Evolutionary conservation across 2,888 invertebrate species (phyloP).

Genomic region (Megamerina dolium): DNA sequence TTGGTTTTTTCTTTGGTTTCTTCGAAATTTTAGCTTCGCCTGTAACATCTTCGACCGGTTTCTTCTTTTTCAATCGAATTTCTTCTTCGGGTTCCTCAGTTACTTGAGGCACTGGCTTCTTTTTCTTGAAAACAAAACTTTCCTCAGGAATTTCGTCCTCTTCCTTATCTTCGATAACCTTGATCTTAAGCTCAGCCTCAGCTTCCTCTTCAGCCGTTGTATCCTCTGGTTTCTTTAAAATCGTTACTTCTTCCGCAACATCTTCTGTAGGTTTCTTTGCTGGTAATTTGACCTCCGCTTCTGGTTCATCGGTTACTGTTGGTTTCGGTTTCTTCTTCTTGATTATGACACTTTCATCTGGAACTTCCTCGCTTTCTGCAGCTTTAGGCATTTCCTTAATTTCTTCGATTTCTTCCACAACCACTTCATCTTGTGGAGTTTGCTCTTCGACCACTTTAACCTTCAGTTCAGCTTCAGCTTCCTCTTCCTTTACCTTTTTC

Average conservation of each 20-base stretch:
- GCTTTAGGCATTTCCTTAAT: conserved; percentile 19
- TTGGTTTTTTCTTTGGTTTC: conserved; percentile 42
- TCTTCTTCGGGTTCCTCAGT: conserved; percentile 43
- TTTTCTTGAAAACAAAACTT: conserved; percentile 44
- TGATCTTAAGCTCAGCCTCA: conserved; percentile 37
- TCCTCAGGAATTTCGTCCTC: conserved; percentile 44
- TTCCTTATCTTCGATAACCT: conserved; percentile 27
- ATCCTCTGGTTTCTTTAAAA: conserved; percentile 32
- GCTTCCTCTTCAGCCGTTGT: conserved; percentile 33
- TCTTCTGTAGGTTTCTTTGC: conserved; percentile 21
- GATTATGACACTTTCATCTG: conserved; percentile 36
- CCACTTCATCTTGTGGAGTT: conserved; percentile 18
- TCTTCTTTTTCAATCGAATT: conserved; percentile 35
- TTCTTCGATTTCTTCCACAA: conserved; percentile 33
- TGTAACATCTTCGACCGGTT: conserved; percentile 23
- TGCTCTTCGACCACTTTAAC: conserved; percentile 22
- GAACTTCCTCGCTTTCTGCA: conserved; percentile 29
- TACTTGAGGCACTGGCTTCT: conserved; percentile 34
- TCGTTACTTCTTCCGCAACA: conserved; percentile 28
- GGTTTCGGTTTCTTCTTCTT: conserved; percentile 38
- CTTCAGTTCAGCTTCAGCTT: conserved; percentile 23
- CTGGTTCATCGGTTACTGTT: conserved; percentile 28
- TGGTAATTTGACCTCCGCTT: conserved; percentile 25
- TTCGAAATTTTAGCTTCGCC: conserved; percentile 40
- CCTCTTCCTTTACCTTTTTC: conserved; percentile 15